Evolutionary conservation across 2,888 invertebrate species (phyloP).

Genomic region (Napeogenes inachia): DNA sequence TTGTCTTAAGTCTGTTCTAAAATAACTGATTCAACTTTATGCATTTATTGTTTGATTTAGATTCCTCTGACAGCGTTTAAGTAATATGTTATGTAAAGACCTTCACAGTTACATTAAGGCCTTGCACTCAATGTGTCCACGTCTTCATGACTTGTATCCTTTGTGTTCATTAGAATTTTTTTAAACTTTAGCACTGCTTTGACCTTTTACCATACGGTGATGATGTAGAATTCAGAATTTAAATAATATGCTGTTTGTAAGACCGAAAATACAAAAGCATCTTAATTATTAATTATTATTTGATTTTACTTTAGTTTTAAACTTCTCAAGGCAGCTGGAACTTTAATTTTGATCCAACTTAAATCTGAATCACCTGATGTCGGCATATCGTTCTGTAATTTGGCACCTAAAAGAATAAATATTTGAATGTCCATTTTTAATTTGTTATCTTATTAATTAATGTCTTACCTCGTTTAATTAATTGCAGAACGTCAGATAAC

Average conservation of each 20-base stretch:
- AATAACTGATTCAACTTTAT: constrained; percentile 56
- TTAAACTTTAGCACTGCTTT: no score
- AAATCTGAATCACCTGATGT: constrained; percentile 41
- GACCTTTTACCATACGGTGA: no score
- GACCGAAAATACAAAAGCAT: no score
- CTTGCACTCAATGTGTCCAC: constrained; percentile 1
- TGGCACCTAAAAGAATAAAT: constrained; percentile 42
- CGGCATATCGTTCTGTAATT: constrained; percentile 37
- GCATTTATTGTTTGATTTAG: constrained; percentile 55
- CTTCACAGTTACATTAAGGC: constrained; percentile 35
- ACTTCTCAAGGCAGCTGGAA: constrained; percentile 36
- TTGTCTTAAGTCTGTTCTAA: constrained; percentile 11
- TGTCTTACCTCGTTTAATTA: constrained; percentile 3
- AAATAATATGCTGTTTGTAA: no score
- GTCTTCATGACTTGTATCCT: neutral
- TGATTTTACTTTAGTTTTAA: constrained; percentile 18
- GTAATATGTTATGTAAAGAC: constrained; percentile 42
- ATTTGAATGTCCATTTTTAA: neutral
- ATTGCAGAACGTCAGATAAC: constrained; percentile 3
- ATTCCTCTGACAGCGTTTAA: constrained; percentile 39
- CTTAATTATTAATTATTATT: no score
- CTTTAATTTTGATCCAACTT: constrained; percentile 58
- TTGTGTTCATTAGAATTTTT: no score
- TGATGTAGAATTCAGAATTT: no score
- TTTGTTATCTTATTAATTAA: neutral